Base-by-base conservation (phyloP, 23 tunicate species). In the Halocynthia roretzi region DNA sequence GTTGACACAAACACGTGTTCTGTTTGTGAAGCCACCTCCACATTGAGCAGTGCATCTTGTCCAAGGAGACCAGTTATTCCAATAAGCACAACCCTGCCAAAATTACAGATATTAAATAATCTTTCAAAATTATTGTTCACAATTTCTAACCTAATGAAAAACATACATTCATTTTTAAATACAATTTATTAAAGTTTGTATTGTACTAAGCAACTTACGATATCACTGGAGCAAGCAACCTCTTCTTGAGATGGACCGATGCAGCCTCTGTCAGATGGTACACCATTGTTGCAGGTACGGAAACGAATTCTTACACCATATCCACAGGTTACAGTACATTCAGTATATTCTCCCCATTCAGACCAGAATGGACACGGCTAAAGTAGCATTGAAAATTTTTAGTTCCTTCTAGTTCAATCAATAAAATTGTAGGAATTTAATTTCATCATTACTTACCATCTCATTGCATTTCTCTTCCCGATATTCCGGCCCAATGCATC, bases 311-410 rank as follows among this genome's bases (percentile, higher is more conserved):
- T 72, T 7, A 11, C 17, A 48, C 98, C 98, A 52, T 80, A 68
- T 18, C 98, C 98, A 75, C 98, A 92, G 51, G 84, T 58, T 19
- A 58, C 75, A 10, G 67, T 40, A 63, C 98, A 92, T 14, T 62
- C 78, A 0, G 73, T 77, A 82, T 86, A 92, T 20, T 71, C 77
- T 21, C 80, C 48, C 98, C 98, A 92, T 58, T 85, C 61, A 55
- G 77, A 50, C 98, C 98, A 92, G 80, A 57, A 86, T 19, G 98
- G 98, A 68, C 98, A 92, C 5, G 81, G 48, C 97, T 90, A 55
- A 10, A 71, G 66, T 61, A 52, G 6, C 22, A 54, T 74, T 54
- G 49, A 71, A 12, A 71, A 31, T 31, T 31, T 31, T 31, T 31
- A 31, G 44, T 1, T 31, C 2, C 44, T 31, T 31, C 44, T 4